Conservation (phyloP, 2,888 invertebrate species). For the Eugnorisma glareosa region DNA sequence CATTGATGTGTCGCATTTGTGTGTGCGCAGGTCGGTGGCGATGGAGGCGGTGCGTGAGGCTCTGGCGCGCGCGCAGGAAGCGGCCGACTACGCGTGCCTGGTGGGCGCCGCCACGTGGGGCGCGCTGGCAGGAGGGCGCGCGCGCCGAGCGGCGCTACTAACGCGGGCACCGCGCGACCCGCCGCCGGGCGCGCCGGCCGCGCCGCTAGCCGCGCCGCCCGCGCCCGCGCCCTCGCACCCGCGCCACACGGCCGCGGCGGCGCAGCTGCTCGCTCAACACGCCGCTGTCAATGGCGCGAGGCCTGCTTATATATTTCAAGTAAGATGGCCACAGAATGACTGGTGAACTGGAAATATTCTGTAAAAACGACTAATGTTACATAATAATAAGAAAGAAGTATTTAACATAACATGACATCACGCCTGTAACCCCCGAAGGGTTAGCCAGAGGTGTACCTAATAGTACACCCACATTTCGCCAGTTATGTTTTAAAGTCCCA, state of each 20-base stretch:
- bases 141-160: slow-evolving; percentile 94
- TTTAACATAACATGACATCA: background rate
- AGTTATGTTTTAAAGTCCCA: too few species aligned
- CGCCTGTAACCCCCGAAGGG: too few species aligned
- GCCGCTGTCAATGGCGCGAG: slow-evolving; percentile 93
- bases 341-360: background rate
- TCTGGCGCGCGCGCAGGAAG: slow-evolving; percentile 96
- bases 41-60: slow-evolving; percentile 96
- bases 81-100: slow-evolving; percentile 96
- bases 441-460: too few species aligned
- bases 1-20: background rate
- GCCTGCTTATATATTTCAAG: slow-evolving; percentile 92
- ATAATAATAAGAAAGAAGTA: background rate
- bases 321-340: slow-evolving; percentile 39
- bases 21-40: slow-evolving; percentile 92
- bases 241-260: slow-evolving; percentile 93
- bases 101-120: slow-evolving; percentile 91
- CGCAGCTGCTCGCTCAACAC: slow-evolving; percentile 95
- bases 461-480: too few species aligned
- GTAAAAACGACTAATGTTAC: background rate
- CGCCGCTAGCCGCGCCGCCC: slow-evolving; percentile 94
- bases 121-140: slow-evolving; percentile 94
- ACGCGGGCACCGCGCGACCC: slow-evolving; percentile 91
- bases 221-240: slow-evolving; percentile 92
- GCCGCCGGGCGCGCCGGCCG: slow-evolving; percentile 93